phyloP scores from a whole-genome alignment of 2,888 invertebrate genomes.

The Spilarctia lutea region DNA sequence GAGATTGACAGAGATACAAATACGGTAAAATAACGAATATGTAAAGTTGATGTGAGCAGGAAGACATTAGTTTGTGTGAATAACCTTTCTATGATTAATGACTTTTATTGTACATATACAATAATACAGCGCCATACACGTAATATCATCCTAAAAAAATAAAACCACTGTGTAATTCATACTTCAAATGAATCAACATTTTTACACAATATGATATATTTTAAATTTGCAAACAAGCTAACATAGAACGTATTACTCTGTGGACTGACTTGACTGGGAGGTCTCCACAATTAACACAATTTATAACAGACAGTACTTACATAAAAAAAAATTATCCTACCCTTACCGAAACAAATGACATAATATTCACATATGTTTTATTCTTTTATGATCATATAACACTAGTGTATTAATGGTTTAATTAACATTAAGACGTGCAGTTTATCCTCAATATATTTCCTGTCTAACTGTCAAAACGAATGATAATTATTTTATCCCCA shows the following conservation, averaged over 20 bases:
- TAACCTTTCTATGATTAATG: slow-evolving; percentile 22
- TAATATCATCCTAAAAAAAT: not conserved
- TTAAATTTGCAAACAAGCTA: not conserved
- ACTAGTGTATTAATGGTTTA: not conserved
- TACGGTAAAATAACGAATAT: slow-evolving; percentile 20
- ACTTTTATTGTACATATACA: not conserved
- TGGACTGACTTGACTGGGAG: not conserved
- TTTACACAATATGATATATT: not conserved
- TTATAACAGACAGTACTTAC: too few species aligned
- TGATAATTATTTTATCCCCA: slow-evolving; percentile 4
- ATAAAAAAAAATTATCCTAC: not conserved
- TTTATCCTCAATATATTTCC: slow-evolving; percentile 1
- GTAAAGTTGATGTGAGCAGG: slow-evolving; percentile 24
- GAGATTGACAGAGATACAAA: slow-evolving; percentile 35
- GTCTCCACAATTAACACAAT: too few species aligned
- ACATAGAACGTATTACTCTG: not conserved
- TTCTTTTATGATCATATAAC: not conserved
- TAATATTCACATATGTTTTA: not conserved
- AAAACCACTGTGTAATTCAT: not conserved
- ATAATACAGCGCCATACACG: not conserved
- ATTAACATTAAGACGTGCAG: not conserved
- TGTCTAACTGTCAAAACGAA: not conserved
- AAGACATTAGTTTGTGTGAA: slow-evolving; percentile 30
- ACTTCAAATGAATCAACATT: not conserved
- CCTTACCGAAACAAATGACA: not conserved